Base-by-base conservation (phyloP, 2,113 vertebrate genomes). In the Gymnobelideus leadbeateri region DNA sequence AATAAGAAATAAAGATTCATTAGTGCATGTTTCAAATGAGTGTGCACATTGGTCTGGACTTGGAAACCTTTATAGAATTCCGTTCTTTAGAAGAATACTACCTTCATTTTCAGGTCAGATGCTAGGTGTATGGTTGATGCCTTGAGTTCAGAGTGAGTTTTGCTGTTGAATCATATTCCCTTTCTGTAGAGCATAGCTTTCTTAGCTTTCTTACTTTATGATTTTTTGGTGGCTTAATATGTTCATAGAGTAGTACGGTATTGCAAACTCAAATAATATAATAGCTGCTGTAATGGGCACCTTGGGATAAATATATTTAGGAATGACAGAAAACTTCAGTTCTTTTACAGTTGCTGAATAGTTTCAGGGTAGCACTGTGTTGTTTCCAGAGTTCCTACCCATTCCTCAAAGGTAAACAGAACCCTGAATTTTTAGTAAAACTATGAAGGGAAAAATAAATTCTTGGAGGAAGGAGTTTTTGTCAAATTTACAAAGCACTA, bases 401-500 rank as follows among this genome's bases (percentile, higher is more conserved):
- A 23, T 93, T 95, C 28, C 91, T 49, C 49, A 90, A 90, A 90
- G 89, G 9, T 28, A 90, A 90, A 51, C 28, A 51, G 89, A 90
- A 31, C 57, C 19, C 49, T 93, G 24, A n/a, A 77, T 53, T 47
- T 49, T 47, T 94, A 50, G 50, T 26, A 92, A 94, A 84, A 92
- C 21, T 12, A 47, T 37, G 93, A 94, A 91, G 96, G 89, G 49
- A 4, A 14, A 51, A 91, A 95, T 77, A 68, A 31, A 3, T 84
- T 47, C 96, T 95, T 92, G 92, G 46, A 93, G 43, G 37, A 54
- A 31, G 0, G 49, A 96, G 55, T 95, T 94, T 51, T 92, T 92
- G 77, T 84, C 91, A 93, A 46, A 94, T 91, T 96, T 97, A 96
- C 93, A 95, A 96, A 91, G 21, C 24, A 53, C 68, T 92, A 94